These are phyloP conservation scores for Melipona beecheii DNA, from an alignment of 2,888 invertebrate genomes.

Conservation along the genomic window DNA sequence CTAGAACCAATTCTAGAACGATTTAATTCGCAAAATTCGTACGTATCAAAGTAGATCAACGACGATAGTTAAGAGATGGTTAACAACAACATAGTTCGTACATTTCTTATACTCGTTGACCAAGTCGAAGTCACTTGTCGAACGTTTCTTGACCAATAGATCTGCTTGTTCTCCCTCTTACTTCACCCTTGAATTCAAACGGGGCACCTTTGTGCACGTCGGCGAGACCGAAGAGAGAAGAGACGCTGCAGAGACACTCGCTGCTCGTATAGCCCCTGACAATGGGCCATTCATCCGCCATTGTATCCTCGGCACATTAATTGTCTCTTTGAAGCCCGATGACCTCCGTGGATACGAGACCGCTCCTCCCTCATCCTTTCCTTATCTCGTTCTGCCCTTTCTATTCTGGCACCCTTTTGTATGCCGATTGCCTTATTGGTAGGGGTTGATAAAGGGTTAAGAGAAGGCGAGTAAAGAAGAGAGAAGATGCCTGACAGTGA, in stretches of 20 bases:
- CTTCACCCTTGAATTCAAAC: slow-evolving; percentile 40
- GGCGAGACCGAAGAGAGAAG: slow-evolving; percentile 50
- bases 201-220: slow-evolving; percentile 63
- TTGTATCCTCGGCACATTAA: slow-evolving; percentile 80
- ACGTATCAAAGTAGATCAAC: no score
- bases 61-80: no score
- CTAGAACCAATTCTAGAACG: neutral
- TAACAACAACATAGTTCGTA: no score
- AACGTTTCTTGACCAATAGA: slow-evolving; percentile 48
- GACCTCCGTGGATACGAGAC: slow-evolving; percentile 76
- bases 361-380: slow-evolving; percentile 45
- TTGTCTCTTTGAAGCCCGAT: slow-evolving; percentile 81
- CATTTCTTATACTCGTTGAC: slow-evolving; percentile 54
- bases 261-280: slow-evolving; percentile 75
- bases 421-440: neutral
- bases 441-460: slow-evolving; percentile 34
- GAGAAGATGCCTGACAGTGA: neutral
- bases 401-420: slow-evolving; percentile 49
- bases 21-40: neutral
- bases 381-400: slow-evolving; percentile 43
- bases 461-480: no score
- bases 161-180: slow-evolving; percentile 41
- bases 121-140: slow-evolving; percentile 58
- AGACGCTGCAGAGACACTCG: slow-evolving; percentile 79
- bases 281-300: slow-evolving; percentile 78